These are phyloP conservation scores for Clamator glandarius DNA, from an alignment of 2,797 vertebrate species.

Conservation along the genomic window DNA sequence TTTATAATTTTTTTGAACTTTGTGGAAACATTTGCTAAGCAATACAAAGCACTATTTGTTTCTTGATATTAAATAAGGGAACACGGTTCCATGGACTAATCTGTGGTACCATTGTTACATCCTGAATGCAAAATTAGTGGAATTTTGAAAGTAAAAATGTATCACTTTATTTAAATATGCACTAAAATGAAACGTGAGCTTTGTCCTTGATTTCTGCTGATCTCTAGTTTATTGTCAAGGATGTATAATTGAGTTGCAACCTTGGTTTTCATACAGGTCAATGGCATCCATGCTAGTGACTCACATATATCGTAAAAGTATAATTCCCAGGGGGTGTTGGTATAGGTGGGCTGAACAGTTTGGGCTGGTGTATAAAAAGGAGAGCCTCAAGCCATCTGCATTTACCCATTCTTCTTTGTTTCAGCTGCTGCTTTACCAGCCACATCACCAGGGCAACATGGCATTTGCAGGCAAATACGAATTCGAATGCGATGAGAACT, in stretches of 20 bases:
- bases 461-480: constrained; percentile 91
- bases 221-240: constrained; percentile 2
- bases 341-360: constrained; percentile 28
- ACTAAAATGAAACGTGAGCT: neutral
- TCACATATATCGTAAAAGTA: constrained; percentile 59
- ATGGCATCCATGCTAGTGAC: constrained; percentile 61
- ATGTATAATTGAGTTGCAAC: neutral
- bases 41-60: neutral
- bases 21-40: neutral
- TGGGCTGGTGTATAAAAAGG: constrained; percentile 64
- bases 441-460: constrained; percentile 76
- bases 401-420: neutral
- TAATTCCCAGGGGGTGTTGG: constrained; percentile 4
- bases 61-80: neutral
- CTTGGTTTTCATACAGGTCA: constrained; percentile 41
- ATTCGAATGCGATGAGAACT: constrained; percentile 89
- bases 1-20: neutral
- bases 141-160: neutral
- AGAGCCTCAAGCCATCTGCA: neutral
- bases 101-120: neutral
- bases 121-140: neutral
- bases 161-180: neutral
- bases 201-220: constrained; percentile 33
- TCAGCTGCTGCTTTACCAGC: neutral
- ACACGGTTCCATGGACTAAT: neutral